Conservation (phyloP, 2,113 vertebrate genomes). For the Ceuthmochares aereus region DNA sequence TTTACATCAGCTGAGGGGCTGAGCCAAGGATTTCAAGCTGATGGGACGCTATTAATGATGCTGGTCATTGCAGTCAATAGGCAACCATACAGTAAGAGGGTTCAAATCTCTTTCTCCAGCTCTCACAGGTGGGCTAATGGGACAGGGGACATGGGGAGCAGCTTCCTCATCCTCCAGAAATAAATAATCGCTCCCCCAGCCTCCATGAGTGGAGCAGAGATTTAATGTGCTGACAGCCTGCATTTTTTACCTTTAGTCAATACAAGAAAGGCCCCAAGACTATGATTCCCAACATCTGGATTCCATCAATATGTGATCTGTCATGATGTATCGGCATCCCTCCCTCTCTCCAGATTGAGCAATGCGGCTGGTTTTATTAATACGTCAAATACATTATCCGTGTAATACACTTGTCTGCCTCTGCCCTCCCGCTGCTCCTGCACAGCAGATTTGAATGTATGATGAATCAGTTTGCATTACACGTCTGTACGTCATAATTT, state of each 20-base stretch:
- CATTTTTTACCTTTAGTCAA: slow-evolving; percentile 86
- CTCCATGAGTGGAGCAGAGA: slow-evolving; percentile 25
- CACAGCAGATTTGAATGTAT: slow-evolving; percentile 83
- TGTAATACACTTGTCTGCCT: slow-evolving; percentile 87
- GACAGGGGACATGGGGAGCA: not conserved
- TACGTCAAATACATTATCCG: slow-evolving; percentile 90
- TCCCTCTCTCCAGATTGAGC: slow-evolving; percentile 76
- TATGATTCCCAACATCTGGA: slow-evolving; percentile 88
- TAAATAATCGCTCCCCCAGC: slow-evolving; percentile 51
- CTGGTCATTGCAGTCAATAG: not conserved
- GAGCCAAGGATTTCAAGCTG: not conserved
- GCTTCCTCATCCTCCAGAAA: slow-evolving; percentile 40
- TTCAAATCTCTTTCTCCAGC: not conserved
- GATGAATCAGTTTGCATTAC: slow-evolving; percentile 86
- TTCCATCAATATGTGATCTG: slow-evolving; percentile 89
- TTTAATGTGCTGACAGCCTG: slow-evolving; percentile 82
- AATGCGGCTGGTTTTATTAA: slow-evolving; percentile 87
- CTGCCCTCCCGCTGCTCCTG: slow-evolving; percentile 78
- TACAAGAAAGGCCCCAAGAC: slow-evolving; percentile 83
- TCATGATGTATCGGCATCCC: slow-evolving; percentile 87
- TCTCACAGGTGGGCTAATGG: not conserved
- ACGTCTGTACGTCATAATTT: slow-evolving; percentile 86
- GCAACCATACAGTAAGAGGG: not conserved
- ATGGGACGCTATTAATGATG: not conserved
- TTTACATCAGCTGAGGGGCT: not conserved